Conservation (phyloP, 2,797 vertebrate genomes). For the Myotis pilosus region DNA sequence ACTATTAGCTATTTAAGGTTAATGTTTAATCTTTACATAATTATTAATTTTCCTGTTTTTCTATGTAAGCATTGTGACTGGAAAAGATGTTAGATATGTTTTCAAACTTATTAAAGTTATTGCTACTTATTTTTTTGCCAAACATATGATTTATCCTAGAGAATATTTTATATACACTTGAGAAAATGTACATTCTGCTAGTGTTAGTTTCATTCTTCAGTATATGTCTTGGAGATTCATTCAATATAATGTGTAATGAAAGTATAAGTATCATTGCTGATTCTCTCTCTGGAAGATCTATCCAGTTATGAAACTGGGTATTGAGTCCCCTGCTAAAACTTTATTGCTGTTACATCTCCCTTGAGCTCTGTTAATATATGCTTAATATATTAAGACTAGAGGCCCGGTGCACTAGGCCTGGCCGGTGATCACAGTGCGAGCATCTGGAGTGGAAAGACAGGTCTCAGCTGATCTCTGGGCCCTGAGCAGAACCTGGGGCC, state of each 20-base stretch:
- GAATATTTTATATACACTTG: no score
- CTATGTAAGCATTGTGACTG: no score
- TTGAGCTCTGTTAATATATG: background rate
- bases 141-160: background rate
- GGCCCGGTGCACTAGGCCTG: no score
- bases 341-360: background rate
- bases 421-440: no score
- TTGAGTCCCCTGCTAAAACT: background rate
- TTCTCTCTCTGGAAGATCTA: background rate
- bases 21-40: background rate
- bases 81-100: background rate
- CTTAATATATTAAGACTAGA: background rate
- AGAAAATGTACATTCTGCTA: no score
- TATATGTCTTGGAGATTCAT: background rate
- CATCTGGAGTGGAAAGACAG: fast-evolving
- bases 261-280: background rate
- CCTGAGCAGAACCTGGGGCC: no score
- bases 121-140: background rate
- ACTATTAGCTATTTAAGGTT: background rate
- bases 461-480: no score
- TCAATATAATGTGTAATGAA: background rate
- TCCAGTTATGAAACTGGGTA: background rate
- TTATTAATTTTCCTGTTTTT: no score
- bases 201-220: background rate
- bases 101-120: background rate